A percentile compares a stretch with the other conserved stretches of the same genome.
Evolutionary conservation across 2,797 vertebrate species (phyloP).

Genomic region (Sparidentex hasta): DNA sequence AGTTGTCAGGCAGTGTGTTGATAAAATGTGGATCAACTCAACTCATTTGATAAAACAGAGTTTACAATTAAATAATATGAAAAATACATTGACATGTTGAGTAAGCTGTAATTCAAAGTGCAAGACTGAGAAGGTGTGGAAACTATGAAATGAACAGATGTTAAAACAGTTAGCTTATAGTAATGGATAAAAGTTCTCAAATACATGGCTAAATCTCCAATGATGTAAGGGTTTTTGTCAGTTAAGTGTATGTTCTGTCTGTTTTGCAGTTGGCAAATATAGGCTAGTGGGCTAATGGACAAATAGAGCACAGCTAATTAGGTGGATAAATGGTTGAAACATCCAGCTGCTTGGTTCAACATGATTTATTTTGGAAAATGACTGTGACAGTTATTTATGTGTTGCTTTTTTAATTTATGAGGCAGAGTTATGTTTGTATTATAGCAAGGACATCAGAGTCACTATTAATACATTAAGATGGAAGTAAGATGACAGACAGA

Average conservation of each 20-base stretch:
- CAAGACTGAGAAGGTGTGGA: background rate
- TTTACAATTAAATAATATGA: conserved; percentile 3
- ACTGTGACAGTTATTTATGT: background rate
- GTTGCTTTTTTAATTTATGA: background rate
- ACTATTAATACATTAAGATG: background rate
- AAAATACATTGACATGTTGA: background rate
- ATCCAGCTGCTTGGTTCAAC: too few species aligned
- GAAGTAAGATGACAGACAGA: background rate
- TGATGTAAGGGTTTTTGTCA: too few species aligned
- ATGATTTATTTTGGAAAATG: background rate
- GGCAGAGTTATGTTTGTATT: background rate
- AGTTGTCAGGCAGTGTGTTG: background rate
- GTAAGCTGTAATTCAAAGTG: background rate
- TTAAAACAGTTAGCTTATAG: background rate
- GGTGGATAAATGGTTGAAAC: too few species aligned
- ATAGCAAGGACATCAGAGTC: background rate
- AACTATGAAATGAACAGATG: background rate
- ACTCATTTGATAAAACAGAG: background rate
- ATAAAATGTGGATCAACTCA: background rate
- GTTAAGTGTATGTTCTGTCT: too few species aligned
- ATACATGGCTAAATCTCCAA: background rate
- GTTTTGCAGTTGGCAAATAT: too few species aligned
- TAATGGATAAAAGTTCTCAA: background rate
- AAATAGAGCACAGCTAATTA: too few species aligned
- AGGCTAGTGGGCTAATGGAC: too few species aligned